These are phyloP conservation scores for Delia radicum DNA, from an alignment of 1,140 invertebrate species.

Conservation along the genomic window DNA sequence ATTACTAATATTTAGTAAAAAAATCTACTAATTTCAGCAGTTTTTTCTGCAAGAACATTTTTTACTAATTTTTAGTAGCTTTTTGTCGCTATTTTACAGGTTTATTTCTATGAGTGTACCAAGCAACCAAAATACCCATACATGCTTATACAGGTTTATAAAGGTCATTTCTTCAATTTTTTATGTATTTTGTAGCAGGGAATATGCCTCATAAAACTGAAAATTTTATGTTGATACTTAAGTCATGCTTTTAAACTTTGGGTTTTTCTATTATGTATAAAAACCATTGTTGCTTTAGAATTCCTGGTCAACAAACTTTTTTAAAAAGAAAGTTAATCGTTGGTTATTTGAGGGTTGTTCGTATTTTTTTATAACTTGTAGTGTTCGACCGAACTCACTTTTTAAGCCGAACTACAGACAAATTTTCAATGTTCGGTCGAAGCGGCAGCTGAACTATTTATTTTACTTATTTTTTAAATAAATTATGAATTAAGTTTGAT, in stretches of 20 bases:
- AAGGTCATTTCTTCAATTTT: not conserved
- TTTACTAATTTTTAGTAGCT: no score
- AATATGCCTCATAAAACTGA: not conserved
- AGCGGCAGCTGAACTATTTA: no score
- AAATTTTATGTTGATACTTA: slow-evolving; percentile 14
- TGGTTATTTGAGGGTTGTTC: not conserved
- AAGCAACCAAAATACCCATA: not conserved
- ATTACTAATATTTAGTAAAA: no score
- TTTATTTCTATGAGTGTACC: no score
- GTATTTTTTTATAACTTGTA: not conserved
- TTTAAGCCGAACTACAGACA: not conserved
- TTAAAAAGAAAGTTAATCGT: slow-evolving; percentile 14
- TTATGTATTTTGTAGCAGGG: not conserved
- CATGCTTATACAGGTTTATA: not conserved
- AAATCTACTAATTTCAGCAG: no score
- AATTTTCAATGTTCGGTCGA: not conserved
- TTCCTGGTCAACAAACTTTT: slow-evolving; percentile 15
- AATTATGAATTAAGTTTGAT: no score
- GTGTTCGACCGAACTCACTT: no score
- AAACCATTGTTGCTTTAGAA: not conserved
- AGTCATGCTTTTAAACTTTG: not conserved
- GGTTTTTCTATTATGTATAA: not conserved
- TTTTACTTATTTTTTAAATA: no score
- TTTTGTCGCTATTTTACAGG: no score
- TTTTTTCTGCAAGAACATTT: no score